A percentile compares a stretch with the other conserved stretches of the same genome.
Conservation (phyloP, 2,888 invertebrate species). For the Branchipolynoe longqiensis region DNA sequence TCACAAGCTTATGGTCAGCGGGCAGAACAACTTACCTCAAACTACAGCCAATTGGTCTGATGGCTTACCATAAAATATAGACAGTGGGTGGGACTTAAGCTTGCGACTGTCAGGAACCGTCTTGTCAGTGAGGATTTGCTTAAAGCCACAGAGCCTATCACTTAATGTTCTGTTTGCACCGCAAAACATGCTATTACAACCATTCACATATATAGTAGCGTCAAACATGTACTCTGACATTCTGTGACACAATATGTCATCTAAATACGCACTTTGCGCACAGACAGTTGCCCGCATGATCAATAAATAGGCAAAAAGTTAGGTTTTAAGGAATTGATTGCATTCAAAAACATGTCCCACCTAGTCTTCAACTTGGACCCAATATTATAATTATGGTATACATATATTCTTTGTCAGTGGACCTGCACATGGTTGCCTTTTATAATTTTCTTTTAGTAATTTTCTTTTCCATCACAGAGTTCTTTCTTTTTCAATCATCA, state of each 20-base stretch:
- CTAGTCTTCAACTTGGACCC: background rate
- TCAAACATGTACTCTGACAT: too few species aligned
- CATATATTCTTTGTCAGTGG: background rate
- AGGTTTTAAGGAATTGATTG: background rate
- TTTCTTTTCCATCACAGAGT: too few species aligned
- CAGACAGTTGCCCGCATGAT: background rate
- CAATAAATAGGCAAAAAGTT: background rate
- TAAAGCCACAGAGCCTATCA: background rate
- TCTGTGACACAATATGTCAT: too few species aligned
- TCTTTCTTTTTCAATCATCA: too few species aligned
- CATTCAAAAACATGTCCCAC: background rate
- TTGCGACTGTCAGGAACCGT: too few species aligned
- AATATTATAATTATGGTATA: background rate
- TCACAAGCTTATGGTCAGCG: too few species aligned
- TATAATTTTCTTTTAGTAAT: background rate
- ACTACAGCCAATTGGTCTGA: too few species aligned
- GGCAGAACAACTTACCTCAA: too few species aligned
- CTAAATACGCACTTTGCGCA: too few species aligned
- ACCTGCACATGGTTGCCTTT: background rate
- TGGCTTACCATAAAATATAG: too few species aligned
- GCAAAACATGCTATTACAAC: background rate
- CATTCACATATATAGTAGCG: background rate
- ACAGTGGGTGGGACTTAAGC: too few species aligned
- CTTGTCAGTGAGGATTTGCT: too few species aligned
- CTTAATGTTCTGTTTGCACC: background rate